Evolutionary conservation across 2,888 invertebrate species (phyloP).

Genomic region (Diploptera punctata): DNA sequence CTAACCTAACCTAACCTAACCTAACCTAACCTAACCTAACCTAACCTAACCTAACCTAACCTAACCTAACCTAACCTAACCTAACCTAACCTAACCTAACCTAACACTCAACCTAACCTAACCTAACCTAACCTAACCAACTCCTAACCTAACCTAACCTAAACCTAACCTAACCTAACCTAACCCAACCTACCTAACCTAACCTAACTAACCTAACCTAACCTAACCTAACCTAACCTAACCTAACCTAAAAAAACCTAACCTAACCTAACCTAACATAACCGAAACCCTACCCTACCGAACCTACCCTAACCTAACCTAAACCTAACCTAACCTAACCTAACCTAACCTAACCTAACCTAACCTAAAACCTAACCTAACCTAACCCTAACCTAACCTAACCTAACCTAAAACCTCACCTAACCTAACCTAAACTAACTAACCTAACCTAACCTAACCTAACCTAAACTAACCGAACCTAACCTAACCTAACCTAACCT

Average conservation of each 20-base stretch:
- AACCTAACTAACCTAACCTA: conserved; percentile 27
- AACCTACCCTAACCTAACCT: conserved; percentile 33
- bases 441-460: conserved; percentile 47
- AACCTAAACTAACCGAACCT: conserved; percentile 46
- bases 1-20: conserved; percentile 46
- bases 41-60: conserved; percentile 31
- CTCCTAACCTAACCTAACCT: conserved; percentile 19
- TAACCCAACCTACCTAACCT: conserved; percentile 16
- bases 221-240: conserved; percentile 31
- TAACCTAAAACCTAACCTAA: conserved; percentile 30
- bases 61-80: conserved; percentile 24
- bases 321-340: conserved; percentile 32
- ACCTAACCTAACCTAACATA: conserved; percentile 29
- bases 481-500: conserved; percentile 46
- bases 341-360: conserved; percentile 34
- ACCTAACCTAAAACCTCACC: conserved; percentile 46
- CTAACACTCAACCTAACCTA: conserved; percentile 18
- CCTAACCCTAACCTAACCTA: conserved; percentile 25
- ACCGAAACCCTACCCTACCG: conserved; percentile 25
- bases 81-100: conserved; percentile 24
- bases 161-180: conserved; percentile 23
- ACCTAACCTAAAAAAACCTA: conserved; percentile 30
- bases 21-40: conserved; percentile 33
- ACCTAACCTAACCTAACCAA: conserved; percentile 20
- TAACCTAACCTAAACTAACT: conserved; percentile 46